Percentiles rank a stretch among this genome's conserved stretches.
Evolutionary conservation across 2,888 invertebrate genomes (phyloP).

Genomic region (Melipona bicolor): DNA sequence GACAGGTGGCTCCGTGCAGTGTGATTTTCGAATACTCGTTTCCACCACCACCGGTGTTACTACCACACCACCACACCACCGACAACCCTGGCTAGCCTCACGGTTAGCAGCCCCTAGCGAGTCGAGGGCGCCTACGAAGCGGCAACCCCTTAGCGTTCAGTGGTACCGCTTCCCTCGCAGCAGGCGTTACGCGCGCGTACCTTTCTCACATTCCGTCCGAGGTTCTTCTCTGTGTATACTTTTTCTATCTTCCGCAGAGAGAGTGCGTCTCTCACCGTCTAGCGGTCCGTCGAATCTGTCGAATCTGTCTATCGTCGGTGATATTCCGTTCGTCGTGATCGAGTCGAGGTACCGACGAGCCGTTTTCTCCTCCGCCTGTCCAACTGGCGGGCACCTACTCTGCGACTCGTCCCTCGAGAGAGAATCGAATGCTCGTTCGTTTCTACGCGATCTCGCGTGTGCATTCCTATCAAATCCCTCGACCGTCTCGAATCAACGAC

Average conservation of each 20-base stretch:
- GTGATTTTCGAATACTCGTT: constrained; percentile 62
- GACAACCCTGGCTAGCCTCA: constrained; percentile 47
- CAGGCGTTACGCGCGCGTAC: constrained; percentile 64
- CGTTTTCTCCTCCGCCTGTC: not conserved
- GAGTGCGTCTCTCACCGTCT: not conserved
- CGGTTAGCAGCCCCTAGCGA: constrained; percentile 57
- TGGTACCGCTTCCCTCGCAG: constrained; percentile 81
- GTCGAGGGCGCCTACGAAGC: constrained; percentile 65
- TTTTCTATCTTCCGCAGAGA: not conserved
- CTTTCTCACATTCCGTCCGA: constrained; percentile 23
- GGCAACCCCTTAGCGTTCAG: constrained; percentile 78
- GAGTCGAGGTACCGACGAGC: too few species aligned
- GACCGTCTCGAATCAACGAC: too few species aligned
- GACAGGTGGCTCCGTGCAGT: constrained; percentile 74
- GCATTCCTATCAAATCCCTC: not conserved
- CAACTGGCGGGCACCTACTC: not conserved
- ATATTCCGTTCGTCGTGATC: not conserved
- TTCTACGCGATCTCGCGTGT: constrained; percentile 1
- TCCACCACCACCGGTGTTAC: constrained; percentile 34
- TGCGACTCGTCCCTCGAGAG: not conserved
- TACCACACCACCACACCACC: constrained; percentile 28
- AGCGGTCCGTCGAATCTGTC: constrained; percentile 1
- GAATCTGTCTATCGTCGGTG: not conserved
- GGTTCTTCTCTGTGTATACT: constrained; percentile 27
- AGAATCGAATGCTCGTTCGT: not conserved